Conservation (phyloP, 2,888 invertebrate genomes). For the Rutpela maculata region DNA sequence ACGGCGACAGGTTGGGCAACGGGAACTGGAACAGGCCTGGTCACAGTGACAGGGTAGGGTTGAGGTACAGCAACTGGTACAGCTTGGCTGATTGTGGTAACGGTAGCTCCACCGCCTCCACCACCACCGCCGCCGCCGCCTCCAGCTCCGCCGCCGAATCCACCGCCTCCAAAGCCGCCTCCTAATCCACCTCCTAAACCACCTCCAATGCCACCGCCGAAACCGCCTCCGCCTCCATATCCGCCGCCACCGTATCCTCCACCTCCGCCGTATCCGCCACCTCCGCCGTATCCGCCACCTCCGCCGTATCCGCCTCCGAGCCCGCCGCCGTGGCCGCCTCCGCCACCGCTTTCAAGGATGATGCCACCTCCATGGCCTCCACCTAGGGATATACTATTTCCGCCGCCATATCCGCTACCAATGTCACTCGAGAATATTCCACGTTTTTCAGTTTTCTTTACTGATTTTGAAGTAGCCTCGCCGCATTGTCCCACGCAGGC, state of each 20-base stretch:
- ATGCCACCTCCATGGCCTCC: slow-evolving; percentile 47
- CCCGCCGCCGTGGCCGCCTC: slow-evolving; percentile 55
- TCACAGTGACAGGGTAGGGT: slow-evolving; percentile 70
- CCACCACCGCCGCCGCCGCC: slow-evolving; percentile 60
- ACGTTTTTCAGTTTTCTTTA: slow-evolving; percentile 62
- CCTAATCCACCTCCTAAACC: slow-evolving; percentile 54
- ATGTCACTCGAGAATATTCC: slow-evolving; percentile 62
- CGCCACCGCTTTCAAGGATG: slow-evolving; percentile 38
- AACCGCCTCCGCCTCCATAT: slow-evolving; percentile 47
- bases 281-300: slow-evolving; percentile 36
- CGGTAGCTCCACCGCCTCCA: slow-evolving; percentile 70
- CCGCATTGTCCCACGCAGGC: slow-evolving; percentile 61
- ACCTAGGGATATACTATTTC: slow-evolving; percentile 48
- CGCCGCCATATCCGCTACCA: slow-evolving; percentile 55
- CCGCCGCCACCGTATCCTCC: slow-evolving; percentile 47
- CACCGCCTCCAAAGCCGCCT: slow-evolving; percentile 46
- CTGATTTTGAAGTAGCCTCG: slow-evolving; percentile 60
- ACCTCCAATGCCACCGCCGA: slow-evolving; percentile 51
- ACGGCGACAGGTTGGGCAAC: slow-evolving; percentile 76
- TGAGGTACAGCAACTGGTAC: slow-evolving; percentile 70
- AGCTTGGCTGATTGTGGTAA: slow-evolving; percentile 68
- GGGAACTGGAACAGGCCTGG: slow-evolving; percentile 76
- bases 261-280: slow-evolving; percentile 52
- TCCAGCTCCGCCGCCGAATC: slow-evolving; percentile 49
- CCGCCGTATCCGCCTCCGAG: slow-evolving; percentile 48